Conservation (phyloP, 2,888 invertebrate species). For the Glyphotaelius pellucidus region DNA sequence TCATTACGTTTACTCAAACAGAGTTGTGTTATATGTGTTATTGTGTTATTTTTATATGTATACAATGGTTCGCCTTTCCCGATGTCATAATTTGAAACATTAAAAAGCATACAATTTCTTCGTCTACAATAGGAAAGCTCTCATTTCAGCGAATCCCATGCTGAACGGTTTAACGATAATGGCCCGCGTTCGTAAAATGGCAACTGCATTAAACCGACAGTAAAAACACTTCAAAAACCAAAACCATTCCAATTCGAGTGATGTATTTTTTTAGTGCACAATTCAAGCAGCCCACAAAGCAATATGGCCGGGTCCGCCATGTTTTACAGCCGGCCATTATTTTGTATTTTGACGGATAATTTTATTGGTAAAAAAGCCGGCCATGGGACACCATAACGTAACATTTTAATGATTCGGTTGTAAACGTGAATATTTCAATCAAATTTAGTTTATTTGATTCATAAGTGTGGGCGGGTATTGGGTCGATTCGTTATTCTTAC, state of each 20-base stretch:
- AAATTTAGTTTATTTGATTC: not conserved
- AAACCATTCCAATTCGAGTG: slow-evolving; percentile 14
- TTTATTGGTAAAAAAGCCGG: slow-evolving; percentile 2
- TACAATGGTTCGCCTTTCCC: not conserved
- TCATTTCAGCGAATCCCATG: not conserved
- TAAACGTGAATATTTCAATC: not conserved
- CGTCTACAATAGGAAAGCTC: not conserved
- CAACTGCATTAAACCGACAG: slow-evolving; percentile 23
- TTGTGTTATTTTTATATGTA: not conserved
- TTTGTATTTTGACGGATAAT: slow-evolving; percentile 2
- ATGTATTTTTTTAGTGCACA: slow-evolving; percentile 37
- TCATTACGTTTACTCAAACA: not conserved
- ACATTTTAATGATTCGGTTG: not conserved
- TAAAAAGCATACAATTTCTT: not conserved
- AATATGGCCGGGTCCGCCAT: slow-evolving; percentile 19
- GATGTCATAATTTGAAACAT: not conserved
- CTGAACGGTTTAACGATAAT: slow-evolving; percentile 38
- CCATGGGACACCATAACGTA: not conserved
- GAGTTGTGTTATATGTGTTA: no score
- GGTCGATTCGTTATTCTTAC: not conserved
- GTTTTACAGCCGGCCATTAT: not conserved
- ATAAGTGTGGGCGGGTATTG: not conserved
- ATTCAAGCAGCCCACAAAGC: not conserved
- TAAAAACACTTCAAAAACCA: slow-evolving; percentile 37
- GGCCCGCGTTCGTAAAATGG: slow-evolving; percentile 28